These are phyloP conservation scores for Argynnis bischoffii DNA, from an alignment of 2,888 invertebrate genomes.

Conservation along the genomic window DNA sequence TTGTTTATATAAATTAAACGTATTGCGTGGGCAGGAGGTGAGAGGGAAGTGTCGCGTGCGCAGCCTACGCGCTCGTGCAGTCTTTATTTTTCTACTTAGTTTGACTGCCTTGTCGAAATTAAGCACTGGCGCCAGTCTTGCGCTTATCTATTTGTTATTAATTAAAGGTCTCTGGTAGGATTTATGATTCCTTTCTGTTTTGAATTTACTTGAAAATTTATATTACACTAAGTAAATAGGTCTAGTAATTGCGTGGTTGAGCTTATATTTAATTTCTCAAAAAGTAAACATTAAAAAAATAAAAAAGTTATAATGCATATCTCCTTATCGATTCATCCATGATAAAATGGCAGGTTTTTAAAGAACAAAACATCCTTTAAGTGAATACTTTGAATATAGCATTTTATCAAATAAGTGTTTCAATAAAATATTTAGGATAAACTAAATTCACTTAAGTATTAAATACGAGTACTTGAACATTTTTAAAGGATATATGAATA, in stretches of 20 bases:
- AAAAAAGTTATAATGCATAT: no score
- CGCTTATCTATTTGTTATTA: constrained; percentile 40
- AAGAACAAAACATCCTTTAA: no score
- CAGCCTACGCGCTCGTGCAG: constrained; percentile 66
- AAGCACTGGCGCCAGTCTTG: constrained; percentile 52
- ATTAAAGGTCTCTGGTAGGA: constrained; percentile 34
- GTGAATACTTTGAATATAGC: no score
- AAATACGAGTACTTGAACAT: background rate
- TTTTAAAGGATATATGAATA: background rate
- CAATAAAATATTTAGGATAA: no score
- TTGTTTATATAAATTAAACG: constrained; percentile 71
- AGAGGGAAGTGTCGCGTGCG: constrained; percentile 66
- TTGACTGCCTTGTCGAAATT: constrained; percentile 51
- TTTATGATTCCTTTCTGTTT: background rate
- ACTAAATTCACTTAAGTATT: no score
- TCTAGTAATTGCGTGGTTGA: no score
- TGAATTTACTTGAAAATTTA: constrained; percentile 2
- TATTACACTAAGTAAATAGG: no score
- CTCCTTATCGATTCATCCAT: no score
- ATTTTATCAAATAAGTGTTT: no score
- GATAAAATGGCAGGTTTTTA: no score
- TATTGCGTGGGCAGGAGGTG: constrained; percentile 59
- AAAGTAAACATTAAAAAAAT: no score
- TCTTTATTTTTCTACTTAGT: constrained; percentile 61
- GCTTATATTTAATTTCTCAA: no score